Percentiles rank a stretch among this genome's conserved stretches.
Evolutionary conservation across 2,113 vertebrate species (phyloP).

Genomic region (Cheirogaleus medius): DNA sequence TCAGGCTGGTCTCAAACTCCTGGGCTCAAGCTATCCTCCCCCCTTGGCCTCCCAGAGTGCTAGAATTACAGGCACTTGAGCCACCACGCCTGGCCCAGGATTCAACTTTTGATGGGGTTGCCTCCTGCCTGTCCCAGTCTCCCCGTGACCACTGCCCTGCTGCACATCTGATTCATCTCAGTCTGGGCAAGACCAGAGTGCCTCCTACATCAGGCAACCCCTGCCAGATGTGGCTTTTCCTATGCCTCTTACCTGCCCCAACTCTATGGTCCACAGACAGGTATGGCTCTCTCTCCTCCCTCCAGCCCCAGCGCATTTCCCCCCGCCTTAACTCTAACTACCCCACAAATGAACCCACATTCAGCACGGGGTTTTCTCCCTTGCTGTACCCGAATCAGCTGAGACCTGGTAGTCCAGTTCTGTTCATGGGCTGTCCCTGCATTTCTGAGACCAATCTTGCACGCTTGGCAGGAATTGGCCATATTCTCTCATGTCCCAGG

Average conservation of each 20-base stretch:
- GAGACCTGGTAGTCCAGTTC: neutral
- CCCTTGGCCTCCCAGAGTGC: too few species aligned
- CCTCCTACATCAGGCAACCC: neutral
- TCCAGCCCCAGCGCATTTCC: neutral
- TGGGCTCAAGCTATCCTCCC: too few species aligned
- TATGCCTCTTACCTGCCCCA: neutral
- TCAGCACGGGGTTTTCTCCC: neutral
- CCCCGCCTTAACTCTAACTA: neutral
- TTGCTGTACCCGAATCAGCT: neutral
- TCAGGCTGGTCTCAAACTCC: too few species aligned
- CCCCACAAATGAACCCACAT: rapidly evolving
- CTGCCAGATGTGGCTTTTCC: neutral
- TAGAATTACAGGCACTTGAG: too few species aligned
- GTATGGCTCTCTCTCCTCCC: too few species aligned
- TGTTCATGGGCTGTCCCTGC: neutral
- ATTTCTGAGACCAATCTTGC: neutral
- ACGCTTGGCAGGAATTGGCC: neutral
- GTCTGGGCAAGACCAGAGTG: neutral
- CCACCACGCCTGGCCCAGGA: neutral
- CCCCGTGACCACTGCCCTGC: rapidly evolving
- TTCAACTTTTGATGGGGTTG: neutral
- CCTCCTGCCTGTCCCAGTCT: neutral
- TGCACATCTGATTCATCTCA: neutral
- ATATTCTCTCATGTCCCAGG: neutral
- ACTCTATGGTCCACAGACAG: neutral